A percentile compares a stretch with the other conserved stretches of the same genome.
phyloP scores from a whole-genome alignment of 1,140 invertebrate genomes.

The Drosophila nebulosa region DNA sequence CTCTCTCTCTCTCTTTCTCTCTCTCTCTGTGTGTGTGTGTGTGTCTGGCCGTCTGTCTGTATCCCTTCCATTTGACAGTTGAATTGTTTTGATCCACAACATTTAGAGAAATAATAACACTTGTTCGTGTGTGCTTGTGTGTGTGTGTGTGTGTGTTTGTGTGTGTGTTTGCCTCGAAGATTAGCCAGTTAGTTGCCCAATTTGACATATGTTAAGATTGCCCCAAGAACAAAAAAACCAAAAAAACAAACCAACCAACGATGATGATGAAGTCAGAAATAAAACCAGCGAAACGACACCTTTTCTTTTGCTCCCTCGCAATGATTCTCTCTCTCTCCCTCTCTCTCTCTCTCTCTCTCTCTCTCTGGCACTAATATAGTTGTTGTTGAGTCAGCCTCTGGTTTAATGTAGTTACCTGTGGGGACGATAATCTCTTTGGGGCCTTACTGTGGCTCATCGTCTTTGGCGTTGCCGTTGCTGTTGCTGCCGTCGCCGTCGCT shows the following conservation, averaged over 20 bases:
- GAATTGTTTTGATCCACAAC: conserved; percentile 61
- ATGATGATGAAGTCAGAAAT: background rate
- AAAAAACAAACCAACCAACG: background rate
- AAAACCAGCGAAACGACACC: background rate
- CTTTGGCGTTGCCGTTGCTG: background rate
- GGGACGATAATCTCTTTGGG: background rate
- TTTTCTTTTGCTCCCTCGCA: background rate
- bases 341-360: background rate
- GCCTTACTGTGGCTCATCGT: background rate
- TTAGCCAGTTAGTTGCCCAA: conserved; percentile 79
- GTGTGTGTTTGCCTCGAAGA: conserved; percentile 58
- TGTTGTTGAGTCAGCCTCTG: conserved; percentile 13
- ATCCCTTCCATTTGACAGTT: conserved; percentile 57
- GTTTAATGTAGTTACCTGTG: background rate
- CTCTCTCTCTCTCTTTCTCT: background rate
- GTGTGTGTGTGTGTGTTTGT: conserved; percentile 64
- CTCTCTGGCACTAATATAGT: conserved; percentile 27
- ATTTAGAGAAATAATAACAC: conserved; percentile 74
- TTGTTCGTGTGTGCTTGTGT: conserved; percentile 59
- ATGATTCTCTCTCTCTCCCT: background rate
- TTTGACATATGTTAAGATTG: conserved; percentile 75
- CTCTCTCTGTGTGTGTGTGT: background rate
- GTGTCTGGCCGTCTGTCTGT: conserved; percentile 8
- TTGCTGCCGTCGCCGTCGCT: background rate
- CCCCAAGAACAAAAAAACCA: background rate